A percentile compares a stretch with the other conserved stretches of the same genome.
Evolutionary conservation across 2,797 vertebrate genomes (phyloP).

Genomic region (Pangasius sanitwongsei): DNA sequence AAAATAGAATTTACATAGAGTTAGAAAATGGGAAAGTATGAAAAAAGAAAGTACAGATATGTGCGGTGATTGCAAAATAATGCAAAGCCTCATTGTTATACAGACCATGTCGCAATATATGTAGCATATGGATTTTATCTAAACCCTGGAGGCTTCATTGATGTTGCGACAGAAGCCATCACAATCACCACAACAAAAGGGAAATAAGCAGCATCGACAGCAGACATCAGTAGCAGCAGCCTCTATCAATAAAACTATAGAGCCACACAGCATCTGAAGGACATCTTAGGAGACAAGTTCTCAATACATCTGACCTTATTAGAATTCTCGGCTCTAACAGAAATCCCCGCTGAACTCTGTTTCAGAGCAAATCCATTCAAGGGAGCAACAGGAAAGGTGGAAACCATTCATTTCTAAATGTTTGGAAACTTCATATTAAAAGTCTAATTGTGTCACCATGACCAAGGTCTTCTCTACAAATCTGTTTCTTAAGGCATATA

Average conservation of each 20-base stretch:
- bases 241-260: slow-evolving; percentile 1
- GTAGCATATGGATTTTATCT: slow-evolving; percentile 3
- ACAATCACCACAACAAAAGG: background rate
- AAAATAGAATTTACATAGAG: too few species aligned
- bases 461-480: background rate
- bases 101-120: background rate
- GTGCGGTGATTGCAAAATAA: background rate
- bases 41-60: too few species aligned
- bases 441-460: background rate
- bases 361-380: background rate
- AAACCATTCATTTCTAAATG: background rate
- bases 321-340: background rate
- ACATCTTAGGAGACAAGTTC: slow-evolving; percentile 19
- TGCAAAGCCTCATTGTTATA: background rate
- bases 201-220: slow-evolving; percentile 2
- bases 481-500: background rate
- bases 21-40: too few species aligned
- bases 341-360: background rate
- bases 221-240: background rate
- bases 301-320: slow-evolving; percentile 7
- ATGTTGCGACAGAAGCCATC: slow-evolving; percentile 12
- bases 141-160: slow-evolving; percentile 14
- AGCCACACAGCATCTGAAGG: slow-evolving; percentile 8
- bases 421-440: background rate
- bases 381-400: background rate